A percentile compares a stretch with the other conserved stretches of the same genome.
Conservation (phyloP, 2,113 vertebrate species). For the Cisticola juncidis region DNA sequence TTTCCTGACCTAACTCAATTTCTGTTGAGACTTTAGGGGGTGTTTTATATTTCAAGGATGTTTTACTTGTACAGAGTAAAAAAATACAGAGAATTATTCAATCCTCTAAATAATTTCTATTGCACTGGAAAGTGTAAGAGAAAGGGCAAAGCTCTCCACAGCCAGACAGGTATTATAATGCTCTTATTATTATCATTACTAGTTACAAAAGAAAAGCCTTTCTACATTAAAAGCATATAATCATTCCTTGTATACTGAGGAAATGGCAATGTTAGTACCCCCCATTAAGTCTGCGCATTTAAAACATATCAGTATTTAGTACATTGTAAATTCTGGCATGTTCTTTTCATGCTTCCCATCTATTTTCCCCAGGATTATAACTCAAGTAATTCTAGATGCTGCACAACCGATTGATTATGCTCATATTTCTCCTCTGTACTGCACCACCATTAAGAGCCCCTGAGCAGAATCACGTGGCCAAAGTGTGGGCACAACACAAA, state of each 20-base stretch:
- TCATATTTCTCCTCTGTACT: neutral
- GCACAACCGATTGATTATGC: neutral
- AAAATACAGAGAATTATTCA: conserved; percentile 7
- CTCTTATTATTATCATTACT: conserved; percentile 1
- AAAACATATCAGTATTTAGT: neutral
- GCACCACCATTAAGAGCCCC: neutral
- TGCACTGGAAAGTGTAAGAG: neutral
- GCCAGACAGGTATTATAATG: neutral
- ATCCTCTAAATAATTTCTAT: neutral
- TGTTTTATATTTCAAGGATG: neutral
- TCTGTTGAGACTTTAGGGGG: neutral
- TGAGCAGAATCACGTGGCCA: neutral
- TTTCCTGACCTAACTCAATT: neutral
- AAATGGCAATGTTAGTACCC: neutral
- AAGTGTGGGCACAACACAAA: neutral
- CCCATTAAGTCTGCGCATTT: neutral
- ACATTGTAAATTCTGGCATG: neutral
- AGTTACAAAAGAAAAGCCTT: conserved; percentile 5
- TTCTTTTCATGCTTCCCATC: neutral
- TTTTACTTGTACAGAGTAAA: neutral
- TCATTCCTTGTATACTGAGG: neutral
- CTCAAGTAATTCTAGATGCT: neutral
- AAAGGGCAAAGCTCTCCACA: conserved; percentile 12
- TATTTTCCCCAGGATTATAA: neutral
- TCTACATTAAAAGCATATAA: conserved; percentile 28